These are phyloP conservation scores for Osedax fenrisi DNA, from an alignment of 2,888 invertebrate species.

Conservation along the genomic window DNA sequence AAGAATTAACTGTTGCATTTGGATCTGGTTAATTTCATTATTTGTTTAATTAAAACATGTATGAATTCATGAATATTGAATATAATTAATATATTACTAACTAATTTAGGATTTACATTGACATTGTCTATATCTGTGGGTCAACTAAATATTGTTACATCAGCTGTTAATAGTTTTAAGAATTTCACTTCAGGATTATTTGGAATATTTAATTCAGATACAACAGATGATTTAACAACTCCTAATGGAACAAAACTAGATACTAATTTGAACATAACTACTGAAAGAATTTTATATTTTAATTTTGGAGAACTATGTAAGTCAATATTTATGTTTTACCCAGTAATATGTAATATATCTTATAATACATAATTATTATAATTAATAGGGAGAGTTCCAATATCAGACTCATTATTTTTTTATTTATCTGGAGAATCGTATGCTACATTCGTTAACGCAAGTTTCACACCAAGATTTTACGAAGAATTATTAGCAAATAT, in stretches of 20 bases:
- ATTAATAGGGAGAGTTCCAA: not conserved
- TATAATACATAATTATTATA: not conserved
- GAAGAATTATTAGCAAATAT: not conserved
- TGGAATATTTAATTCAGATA: not conserved
- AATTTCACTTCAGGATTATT: slow-evolving; percentile 5
- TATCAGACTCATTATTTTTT: not conserved
- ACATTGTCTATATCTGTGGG: not conserved
- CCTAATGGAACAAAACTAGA: not conserved
- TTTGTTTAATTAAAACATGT: not conserved
- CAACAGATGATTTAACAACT: not conserved
- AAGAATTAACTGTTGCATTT: not conserved
- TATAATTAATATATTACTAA: too few relatives aligned
- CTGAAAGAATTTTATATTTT: not conserved
- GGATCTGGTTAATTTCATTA: not conserved
- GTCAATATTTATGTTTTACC: not conserved
- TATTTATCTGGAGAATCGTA: slow-evolving; percentile 7
- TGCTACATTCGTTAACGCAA: not conserved
- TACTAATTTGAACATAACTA: slow-evolving; percentile 5
- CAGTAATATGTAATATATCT: not conserved
- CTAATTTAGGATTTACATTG: not conserved
- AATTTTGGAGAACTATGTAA: slow-evolving; percentile 5
- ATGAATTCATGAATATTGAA: too few relatives aligned
- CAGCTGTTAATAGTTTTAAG: not conserved
- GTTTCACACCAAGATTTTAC: not conserved
- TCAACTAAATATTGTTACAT: not conserved